A percentile compares a stretch with the other conserved stretches of the same genome.
Evolutionary conservation across 2,888 invertebrate species (phyloP).

Genomic region (Matsumyia berberina): DNA sequence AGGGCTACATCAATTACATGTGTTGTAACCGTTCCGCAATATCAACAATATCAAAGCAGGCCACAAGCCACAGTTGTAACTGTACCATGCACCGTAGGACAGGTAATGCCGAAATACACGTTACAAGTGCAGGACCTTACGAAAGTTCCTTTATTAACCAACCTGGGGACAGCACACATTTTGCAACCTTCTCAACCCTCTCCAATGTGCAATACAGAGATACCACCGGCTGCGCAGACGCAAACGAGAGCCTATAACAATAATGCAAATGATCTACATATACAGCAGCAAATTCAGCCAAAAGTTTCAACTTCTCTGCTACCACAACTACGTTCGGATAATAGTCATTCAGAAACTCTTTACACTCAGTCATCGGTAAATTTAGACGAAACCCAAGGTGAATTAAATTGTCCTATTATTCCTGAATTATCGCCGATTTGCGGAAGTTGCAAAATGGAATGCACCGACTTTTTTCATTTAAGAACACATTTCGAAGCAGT

Average conservation of each 20-base stretch:
- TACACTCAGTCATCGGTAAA: background rate
- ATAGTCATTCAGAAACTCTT: background rate
- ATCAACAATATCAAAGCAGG: conserved; percentile 1
- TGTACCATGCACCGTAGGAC: background rate
- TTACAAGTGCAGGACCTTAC: too few species aligned
- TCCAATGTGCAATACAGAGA: background rate
- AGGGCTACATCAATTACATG: background rate
- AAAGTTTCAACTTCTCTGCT: background rate
- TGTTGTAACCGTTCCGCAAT: background rate
- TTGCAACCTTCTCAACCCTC: background rate
- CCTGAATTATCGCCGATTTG: conserved; percentile 49
- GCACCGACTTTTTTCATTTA: conserved; percentile 28
- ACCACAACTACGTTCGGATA: background rate
- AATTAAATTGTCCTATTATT: background rate
- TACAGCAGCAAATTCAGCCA: background rate
- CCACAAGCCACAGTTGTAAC: background rate
- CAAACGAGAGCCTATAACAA: background rate
- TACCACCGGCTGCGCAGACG: background rate
- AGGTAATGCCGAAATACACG: background rate
- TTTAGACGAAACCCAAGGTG: background rate
- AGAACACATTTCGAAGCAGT: conserved; percentile 25
- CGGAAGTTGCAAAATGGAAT: conserved; percentile 38
- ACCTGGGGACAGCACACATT: background rate
- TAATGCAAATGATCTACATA: background rate
- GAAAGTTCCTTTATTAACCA: conserved; percentile 1